A percentile compares a stretch with the other conserved stretches of the same genome.
These are phyloP conservation scores for Chelonus formosanus DNA, from an alignment of 2,888 invertebrate species.

Conservation along the genomic window DNA sequence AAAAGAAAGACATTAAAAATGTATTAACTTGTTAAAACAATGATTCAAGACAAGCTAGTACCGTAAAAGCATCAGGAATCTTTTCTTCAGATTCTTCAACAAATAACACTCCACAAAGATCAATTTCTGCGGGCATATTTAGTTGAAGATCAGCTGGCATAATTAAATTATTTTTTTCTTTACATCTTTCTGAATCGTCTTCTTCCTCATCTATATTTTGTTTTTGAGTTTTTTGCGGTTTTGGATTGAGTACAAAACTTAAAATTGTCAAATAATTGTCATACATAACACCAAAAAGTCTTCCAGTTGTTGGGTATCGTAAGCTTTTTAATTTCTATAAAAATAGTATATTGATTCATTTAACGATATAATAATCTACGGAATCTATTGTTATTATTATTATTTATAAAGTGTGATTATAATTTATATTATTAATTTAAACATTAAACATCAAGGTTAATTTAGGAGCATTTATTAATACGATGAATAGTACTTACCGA, in stretches of 20 bases:
- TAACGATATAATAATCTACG: not conserved
- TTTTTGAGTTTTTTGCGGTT: constrained; percentile 66
- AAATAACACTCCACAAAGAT: constrained; percentile 79
- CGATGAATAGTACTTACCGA: constrained; percentile 66
- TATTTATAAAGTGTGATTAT: no score
- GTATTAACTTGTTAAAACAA: constrained; percentile 49
- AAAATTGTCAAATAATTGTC: constrained; percentile 76
- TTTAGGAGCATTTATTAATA: no score
- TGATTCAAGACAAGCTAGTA: constrained; percentile 44
- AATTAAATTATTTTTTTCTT: constrained; percentile 54
- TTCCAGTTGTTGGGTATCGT: constrained; percentile 73
- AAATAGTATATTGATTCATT: constrained; percentile 23
- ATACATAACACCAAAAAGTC: constrained; percentile 79
- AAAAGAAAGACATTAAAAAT: not conserved
- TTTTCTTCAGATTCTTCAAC: constrained; percentile 71
- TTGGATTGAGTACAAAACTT: constrained; percentile 73
- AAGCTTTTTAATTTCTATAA: constrained; percentile 74
- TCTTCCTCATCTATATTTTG: not conserved
- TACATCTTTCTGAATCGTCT: not conserved
- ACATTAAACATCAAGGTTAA: no score
- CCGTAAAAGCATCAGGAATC: constrained; percentile 71
- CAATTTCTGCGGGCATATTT: constrained; percentile 79
- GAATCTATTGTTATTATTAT: no score
- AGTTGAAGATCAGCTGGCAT: constrained; percentile 69
- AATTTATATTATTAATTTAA: no score